These are phyloP conservation scores for Tachina lurida DNA, from an alignment of 2,888 invertebrate genomes.

Conservation along the genomic window DNA sequence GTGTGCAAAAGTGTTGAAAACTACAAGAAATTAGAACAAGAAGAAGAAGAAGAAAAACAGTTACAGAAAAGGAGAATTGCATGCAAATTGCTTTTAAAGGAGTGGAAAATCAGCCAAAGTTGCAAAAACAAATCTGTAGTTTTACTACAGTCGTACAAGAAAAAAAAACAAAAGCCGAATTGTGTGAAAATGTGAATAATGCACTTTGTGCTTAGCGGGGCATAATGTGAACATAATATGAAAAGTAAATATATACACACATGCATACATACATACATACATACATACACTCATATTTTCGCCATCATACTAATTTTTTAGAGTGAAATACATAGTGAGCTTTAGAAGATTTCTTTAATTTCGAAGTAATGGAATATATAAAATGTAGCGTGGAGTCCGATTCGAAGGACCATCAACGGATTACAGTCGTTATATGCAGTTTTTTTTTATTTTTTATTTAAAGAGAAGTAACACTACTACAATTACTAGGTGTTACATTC, in stretches of 20 bases:
- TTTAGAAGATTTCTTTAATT: background rate
- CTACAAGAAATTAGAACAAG: constrained; percentile 12
- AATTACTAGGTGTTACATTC: too few species aligned
- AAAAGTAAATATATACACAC: constrained; percentile 19
- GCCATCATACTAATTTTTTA: background rate
- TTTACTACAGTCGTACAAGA: background rate
- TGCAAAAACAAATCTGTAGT: constrained; percentile 29
- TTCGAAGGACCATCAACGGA: too few species aligned
- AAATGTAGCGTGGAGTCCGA: too few species aligned
- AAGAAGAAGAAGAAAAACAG: background rate
- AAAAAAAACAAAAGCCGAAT: constrained; percentile 19
- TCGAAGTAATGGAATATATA: too few species aligned
- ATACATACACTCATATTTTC: background rate
- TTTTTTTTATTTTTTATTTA: too few species aligned
- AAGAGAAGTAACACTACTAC: too few species aligned
- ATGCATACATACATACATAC: background rate
- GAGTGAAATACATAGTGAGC: background rate
- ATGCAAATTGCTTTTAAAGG: constrained; percentile 60
- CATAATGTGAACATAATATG: constrained; percentile 67
- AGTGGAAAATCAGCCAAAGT: constrained; percentile 45
- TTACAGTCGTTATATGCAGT: too few species aligned
- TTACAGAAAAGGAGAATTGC: constrained; percentile 39
- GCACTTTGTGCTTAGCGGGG: constrained; percentile 64
- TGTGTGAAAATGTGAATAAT: constrained; percentile 56
- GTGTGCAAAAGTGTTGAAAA: constrained; percentile 50